Conservation (phyloP, 2,113 vertebrate genomes). For the Cathartes aura region DNA sequence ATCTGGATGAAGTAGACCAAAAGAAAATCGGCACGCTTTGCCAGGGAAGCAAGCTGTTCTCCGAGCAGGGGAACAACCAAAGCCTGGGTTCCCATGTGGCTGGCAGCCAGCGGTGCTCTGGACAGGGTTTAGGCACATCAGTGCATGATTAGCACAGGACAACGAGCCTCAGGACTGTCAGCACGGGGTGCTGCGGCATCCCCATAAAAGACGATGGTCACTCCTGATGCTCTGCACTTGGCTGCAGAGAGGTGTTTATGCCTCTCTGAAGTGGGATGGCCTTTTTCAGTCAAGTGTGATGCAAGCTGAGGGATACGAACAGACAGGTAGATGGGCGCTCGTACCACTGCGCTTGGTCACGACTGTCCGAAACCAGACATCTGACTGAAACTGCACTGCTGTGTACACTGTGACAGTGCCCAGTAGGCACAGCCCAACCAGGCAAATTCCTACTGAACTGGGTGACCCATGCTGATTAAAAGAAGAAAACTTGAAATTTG, state of each 20-base stretch:
- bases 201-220: accelerated
- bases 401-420: accelerated
- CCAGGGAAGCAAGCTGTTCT: background rate
- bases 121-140: background rate
- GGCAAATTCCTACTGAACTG: background rate
- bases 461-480: background rate
- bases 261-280: background rate
- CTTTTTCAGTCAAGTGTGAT: background rate
- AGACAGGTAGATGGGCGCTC: background rate
- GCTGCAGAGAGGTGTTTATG: accelerated
- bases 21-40: background rate
- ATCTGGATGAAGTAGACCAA: background rate
- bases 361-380: background rate
- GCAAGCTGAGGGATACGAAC: background rate
- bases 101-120: background rate
- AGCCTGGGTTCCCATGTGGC: accelerated
- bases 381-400: background rate
- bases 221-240: background rate
- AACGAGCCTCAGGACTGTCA: background rate
- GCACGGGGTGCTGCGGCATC: background rate
- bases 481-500: background rate
- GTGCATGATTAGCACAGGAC: accelerated
- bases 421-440: background rate
- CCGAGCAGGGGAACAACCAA: background rate
- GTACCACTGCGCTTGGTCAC: background rate